A percentile compares a stretch with the other conserved stretches of the same genome.
Evolutionary conservation across 2,797 vertebrate genomes (phyloP).

Genomic region (Philypnodon macrostomus): DNA sequence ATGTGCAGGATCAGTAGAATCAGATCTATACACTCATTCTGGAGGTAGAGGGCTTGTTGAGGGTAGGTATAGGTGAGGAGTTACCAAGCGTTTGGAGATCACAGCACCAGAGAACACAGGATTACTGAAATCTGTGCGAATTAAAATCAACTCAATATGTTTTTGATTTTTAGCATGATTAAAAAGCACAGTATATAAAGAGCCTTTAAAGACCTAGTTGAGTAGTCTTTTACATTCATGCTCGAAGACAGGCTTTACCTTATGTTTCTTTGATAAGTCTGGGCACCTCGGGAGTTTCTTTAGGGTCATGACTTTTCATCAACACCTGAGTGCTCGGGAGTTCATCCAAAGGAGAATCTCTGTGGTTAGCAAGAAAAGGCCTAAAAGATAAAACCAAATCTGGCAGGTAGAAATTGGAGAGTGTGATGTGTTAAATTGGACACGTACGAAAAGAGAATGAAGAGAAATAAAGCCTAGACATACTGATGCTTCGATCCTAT

Average conservation of each 20-base stretch:
- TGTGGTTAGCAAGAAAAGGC: slow-evolving; percentile 21
- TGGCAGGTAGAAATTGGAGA: slow-evolving; percentile 38
- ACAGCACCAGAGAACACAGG: too few relatives aligned
- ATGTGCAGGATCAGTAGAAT: too few relatives aligned
- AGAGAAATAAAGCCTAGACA: too few relatives aligned
- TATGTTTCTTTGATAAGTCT: slow-evolving; percentile 35
- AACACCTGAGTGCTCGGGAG: slow-evolving; percentile 39
- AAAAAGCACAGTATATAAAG: too few relatives aligned
- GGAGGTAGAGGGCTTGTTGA: too few relatives aligned
- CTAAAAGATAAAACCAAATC: slow-evolving; percentile 31
- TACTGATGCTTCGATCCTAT: too few relatives aligned
- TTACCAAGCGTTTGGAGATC: too few relatives aligned
- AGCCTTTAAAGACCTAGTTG: not conserved
- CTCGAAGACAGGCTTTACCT: slow-evolving; percentile 21
- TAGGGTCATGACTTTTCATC: slow-evolving; percentile 45
- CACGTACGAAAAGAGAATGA: slow-evolving; percentile 21
- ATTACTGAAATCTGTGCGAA: too few relatives aligned
- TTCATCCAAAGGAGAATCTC: slow-evolving; percentile 35
- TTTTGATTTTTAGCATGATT: too few relatives aligned
- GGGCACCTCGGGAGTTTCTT: slow-evolving; percentile 9
- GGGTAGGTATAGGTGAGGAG: too few relatives aligned
- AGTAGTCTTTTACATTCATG: slow-evolving; percentile 2
- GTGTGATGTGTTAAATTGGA: slow-evolving; percentile 27
- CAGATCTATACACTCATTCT: too few relatives aligned
- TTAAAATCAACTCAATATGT: too few relatives aligned